Conservation (phyloP, 1,140 invertebrate genomes). For the Metaphire vulgaris region DNA sequence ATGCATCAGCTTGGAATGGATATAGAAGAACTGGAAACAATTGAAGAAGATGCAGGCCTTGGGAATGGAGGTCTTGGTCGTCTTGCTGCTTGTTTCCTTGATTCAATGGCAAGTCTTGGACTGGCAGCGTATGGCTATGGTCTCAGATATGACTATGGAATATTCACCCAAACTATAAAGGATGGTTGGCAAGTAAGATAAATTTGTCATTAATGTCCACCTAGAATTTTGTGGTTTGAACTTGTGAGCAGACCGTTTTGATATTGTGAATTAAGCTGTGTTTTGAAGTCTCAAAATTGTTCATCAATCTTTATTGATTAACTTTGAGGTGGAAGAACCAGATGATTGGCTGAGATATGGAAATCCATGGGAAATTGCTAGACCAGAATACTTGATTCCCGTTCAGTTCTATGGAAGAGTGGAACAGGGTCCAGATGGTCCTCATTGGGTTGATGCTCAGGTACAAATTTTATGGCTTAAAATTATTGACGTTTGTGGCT, state of each 20-base stretch:
- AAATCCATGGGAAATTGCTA: constrained; percentile 47
- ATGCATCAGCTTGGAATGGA: constrained; percentile 85
- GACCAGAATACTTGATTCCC: constrained; percentile 42
- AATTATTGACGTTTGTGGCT: too few species aligned
- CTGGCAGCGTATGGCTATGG: constrained; percentile 64
- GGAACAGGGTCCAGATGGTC: not conserved
- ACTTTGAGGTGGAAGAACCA: constrained; percentile 41
- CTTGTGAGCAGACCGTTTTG: too few species aligned
- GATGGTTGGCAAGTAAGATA: constrained; percentile 18
- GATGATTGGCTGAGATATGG: constrained; percentile 48
- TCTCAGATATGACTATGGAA: constrained; percentile 15
- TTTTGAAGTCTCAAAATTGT: too few species aligned
- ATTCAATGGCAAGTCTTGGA: constrained; percentile 97
- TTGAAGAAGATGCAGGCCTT: constrained; percentile 95
- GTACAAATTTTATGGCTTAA: too few species aligned
- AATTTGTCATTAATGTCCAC: too few species aligned
- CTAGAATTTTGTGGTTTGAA: too few species aligned
- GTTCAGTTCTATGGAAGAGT: constrained; percentile 40
- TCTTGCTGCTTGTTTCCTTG: constrained; percentile 94
- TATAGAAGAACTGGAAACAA: constrained; percentile 93
- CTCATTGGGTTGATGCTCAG: constrained; percentile 83
- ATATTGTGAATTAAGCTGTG: too few species aligned
- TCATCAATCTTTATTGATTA: too few species aligned
- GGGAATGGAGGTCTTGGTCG: constrained; percentile 96
- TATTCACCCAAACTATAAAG: constrained; percentile 13